Evolutionary conservation across 2,888 invertebrate species (phyloP).

Genomic region (Phorcus lineatus): DNA sequence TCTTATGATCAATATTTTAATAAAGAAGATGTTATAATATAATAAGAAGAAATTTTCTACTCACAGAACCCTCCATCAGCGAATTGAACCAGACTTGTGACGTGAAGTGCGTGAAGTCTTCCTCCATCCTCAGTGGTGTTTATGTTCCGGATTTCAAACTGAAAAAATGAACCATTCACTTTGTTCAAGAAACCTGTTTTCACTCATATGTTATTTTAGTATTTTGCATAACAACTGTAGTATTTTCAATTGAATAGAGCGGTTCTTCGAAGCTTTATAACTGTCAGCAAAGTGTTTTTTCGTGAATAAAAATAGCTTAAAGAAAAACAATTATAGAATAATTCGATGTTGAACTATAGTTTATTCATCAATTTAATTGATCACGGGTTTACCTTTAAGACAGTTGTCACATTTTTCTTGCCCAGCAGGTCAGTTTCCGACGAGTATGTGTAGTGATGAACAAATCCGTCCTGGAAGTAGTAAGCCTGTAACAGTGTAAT

Average conservation of each 20-base stretch:
- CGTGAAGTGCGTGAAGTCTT: conserved; percentile 38
- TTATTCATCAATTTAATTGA: no score
- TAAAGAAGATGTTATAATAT: no score
- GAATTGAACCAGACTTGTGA: conserved; percentile 52
- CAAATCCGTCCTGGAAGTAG: conserved; percentile 48
- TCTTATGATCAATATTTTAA: no score
- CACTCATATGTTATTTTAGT: no score
- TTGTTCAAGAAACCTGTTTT: no score
- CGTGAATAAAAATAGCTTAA: no score
- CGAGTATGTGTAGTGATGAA: conserved; percentile 52
- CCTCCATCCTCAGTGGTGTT: conserved; percentile 38
- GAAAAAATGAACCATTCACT: background rate
- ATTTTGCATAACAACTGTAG: no score
- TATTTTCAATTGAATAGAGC: no score
- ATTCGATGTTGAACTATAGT: no score
- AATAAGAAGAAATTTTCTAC: background rate
- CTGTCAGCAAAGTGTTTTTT: no score
- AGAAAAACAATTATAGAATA: no score
- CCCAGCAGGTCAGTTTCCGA: conserved; percentile 49
- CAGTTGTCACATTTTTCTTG: conserved; percentile 49
- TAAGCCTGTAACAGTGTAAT: conserved; percentile 8
- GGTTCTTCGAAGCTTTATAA: no score
- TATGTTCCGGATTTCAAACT: conserved; percentile 48
- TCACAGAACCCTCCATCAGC: conserved; percentile 48
- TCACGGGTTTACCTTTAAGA: conserved; percentile 45